phyloP scores from a whole-genome alignment of 2,888 invertebrate genomes.

The Amiota minor region DNA sequence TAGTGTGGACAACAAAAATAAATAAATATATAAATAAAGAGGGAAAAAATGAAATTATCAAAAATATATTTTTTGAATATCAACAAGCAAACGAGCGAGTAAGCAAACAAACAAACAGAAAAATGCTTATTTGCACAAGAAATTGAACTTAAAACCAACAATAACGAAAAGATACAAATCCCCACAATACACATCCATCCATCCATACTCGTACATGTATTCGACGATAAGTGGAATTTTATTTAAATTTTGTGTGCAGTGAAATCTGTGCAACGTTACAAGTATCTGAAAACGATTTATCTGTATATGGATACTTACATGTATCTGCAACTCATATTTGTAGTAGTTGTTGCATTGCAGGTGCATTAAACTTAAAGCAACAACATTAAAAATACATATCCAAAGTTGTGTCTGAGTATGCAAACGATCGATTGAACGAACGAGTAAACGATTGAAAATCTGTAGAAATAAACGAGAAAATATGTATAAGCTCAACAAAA shows the following conservation, averaged over 20 bases:
- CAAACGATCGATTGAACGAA: background rate
- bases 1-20: background rate
- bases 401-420: background rate
- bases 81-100: background rate
- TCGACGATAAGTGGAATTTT: background rate
- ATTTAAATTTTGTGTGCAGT: background rate
- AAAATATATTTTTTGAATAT: constrained; percentile 18
- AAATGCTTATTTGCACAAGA: constrained; percentile 41
- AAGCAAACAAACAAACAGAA: background rate
- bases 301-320: too few relatives aligned
- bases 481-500: constrained; percentile 19
- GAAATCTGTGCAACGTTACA: background rate
- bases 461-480: background rate
- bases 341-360: constrained; percentile 23
- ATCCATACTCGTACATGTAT: background rate
- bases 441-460: background rate
- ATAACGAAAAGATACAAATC: background rate
- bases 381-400: constrained; percentile 22
- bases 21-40: constrained; percentile 8
- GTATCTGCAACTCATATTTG: background rate
- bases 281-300: background rate
- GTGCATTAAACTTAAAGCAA: constrained; percentile 25
- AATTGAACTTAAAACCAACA: constrained; percentile 40
- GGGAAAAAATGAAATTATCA: constrained; percentile 24
- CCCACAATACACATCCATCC: constrained; percentile 35